Evolutionary conservation across 2,888 invertebrate species (phyloP), one percentile per base, ranked within the genome.

Genomic region (Anticlea derivata): DNA sequence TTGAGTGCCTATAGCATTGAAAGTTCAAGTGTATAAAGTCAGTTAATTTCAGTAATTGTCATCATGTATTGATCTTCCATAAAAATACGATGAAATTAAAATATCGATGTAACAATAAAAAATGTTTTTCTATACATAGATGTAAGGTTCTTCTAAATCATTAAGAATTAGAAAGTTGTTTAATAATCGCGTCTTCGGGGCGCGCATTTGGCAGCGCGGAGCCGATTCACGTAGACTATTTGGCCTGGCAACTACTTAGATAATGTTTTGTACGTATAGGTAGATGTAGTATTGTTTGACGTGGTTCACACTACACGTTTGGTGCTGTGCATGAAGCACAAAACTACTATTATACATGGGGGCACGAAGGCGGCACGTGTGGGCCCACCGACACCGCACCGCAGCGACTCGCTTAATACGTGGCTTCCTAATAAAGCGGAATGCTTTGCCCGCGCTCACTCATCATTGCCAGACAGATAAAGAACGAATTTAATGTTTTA

Each of bases 1-100:
- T 86, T 79, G 90, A 90, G 89, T 90, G 90, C 90, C 90, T 90
- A 89, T 88, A 89, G 89, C 86, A 86, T 86, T 88, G 87, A 85
- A 78, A 77, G 78, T 86, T 88, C 83, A 86, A 87, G 75, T 90
- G 89, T 90, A 88, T 83, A 89, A 88, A 88, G 83, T 87, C 88
- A 82, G 85, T 85, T 85, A 75, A 84, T 86, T 88, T 88, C 86
- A 83, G 78, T 86, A 87, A 86, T 86, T 86, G 86, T 89, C 90
- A 90, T 84, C 86, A 86, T 90, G 88, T 90, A 90, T 89, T 87
- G 90, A 89, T 90, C 90, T 89, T 90, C 90, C 90, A 90, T 90
- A 90, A 89, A 86, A 87, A 88, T 90, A 90, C 86, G 88, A 88
- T 87, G 88, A 89, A 89, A 90, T 89, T 89, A 89, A 90, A 86